A percentile compares a stretch with the other conserved stretches of the same genome.
phyloP scores from a whole-genome alignment of 2,113 vertebrate genomes.

The Hipposideros armiger region DNA sequence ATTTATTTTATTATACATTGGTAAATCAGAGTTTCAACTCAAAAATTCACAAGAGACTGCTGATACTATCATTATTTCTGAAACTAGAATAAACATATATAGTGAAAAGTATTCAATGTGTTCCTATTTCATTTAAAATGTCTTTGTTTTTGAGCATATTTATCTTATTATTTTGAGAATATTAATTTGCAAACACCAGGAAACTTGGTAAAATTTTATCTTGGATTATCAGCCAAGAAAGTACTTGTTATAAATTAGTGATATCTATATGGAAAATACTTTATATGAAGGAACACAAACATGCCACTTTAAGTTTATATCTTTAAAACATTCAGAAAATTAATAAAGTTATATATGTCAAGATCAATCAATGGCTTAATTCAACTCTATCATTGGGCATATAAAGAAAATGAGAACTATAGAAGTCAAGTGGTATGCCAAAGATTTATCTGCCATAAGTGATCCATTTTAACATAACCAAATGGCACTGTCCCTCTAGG shows the following conservation, averaged over 20 bases:
- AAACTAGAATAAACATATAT: neutral
- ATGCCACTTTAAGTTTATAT: neutral
- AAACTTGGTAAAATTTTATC: neutral
- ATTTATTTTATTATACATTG: neutral
- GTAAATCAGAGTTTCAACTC: neutral
- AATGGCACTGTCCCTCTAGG: neutral
- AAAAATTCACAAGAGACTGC: neutral
- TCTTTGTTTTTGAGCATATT: neutral
- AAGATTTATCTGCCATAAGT: neutral
- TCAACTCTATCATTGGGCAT: neutral
- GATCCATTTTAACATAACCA: neutral
- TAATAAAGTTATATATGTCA: neutral
- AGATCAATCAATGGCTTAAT: neutral
- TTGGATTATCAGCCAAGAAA: neutral
- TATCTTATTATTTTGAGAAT: neutral
- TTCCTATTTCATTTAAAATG: constrained; percentile 29
- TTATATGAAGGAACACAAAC: neutral
- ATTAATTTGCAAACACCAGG: neutral
- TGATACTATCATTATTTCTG: neutral
- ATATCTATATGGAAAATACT: neutral
- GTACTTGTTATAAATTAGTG: neutral
- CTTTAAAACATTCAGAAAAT: constrained; percentile 35
- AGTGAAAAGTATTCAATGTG: neutral
- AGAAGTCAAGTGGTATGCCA: neutral
- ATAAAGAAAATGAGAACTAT: neutral